These are phyloP conservation scores for Hypolimnas misippus DNA, from an alignment of 2,888 invertebrate genomes.

Conservation along the genomic window DNA sequence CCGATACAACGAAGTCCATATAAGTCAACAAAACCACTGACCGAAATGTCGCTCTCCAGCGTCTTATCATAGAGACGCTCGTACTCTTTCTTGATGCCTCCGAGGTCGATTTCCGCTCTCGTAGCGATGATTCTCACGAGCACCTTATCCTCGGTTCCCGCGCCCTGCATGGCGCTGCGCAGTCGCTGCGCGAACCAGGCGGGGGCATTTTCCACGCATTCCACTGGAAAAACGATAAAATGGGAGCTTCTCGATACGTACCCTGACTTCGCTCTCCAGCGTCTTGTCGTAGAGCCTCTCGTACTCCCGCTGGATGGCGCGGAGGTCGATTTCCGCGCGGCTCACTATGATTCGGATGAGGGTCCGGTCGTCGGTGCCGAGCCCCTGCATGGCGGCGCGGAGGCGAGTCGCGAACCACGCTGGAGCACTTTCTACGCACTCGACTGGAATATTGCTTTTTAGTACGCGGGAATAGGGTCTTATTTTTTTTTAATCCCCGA, in stretches of 20 bases:
- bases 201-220: slow-evolving; percentile 87
- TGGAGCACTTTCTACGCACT: slow-evolving; percentile 86
- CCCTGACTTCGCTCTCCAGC: slow-evolving; percentile 85
- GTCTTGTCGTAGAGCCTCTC: slow-evolving; percentile 88
- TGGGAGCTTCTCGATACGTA: no score
- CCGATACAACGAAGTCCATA: no score
- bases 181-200: slow-evolving; percentile 89
- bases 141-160: slow-evolving; percentile 88
- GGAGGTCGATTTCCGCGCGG: slow-evolving; percentile 88
- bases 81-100: slow-evolving; percentile 87
- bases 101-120: slow-evolving; percentile 88
- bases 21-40: slow-evolving; percentile 52
- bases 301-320: slow-evolving; percentile 87
- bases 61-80: slow-evolving; percentile 88
- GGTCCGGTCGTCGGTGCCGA: slow-evolving; percentile 89
- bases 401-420: slow-evolving; percentile 88
- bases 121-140: slow-evolving; percentile 87
- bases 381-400: slow-evolving; percentile 86
- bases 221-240: slow-evolving; percentile 75
- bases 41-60: slow-evolving; percentile 85
- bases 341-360: slow-evolving; percentile 89
- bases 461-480: slow-evolving; percentile 13
- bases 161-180: slow-evolving; percentile 86
- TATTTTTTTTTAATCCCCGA: no score
- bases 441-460: slow-evolving; percentile 77